phyloP scores from a whole-genome alignment of 2,113 vertebrate genomes.

The Falco punctatus region DNA sequence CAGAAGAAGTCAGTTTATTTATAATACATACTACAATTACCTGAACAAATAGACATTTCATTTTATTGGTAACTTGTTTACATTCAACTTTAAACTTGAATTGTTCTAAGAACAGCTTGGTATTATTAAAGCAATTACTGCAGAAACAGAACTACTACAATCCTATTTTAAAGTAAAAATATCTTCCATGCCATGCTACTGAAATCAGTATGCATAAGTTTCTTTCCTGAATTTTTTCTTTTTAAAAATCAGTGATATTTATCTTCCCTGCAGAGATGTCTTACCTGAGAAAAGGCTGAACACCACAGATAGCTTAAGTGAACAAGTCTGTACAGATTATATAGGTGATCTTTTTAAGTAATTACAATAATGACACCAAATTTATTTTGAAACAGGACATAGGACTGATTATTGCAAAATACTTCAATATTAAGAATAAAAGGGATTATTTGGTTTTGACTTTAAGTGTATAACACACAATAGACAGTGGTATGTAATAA shows the following conservation, averaged over 20 bases:
- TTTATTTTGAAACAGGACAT: not conserved
- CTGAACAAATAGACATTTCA: not conserved
- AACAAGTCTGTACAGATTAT: not conserved
- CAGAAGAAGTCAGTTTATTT: not conserved
- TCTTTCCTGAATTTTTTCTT: not conserved
- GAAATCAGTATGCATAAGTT: not conserved
- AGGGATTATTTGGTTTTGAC: not conserved
- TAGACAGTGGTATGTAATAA: not conserved
- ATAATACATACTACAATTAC: not conserved
- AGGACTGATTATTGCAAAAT: not conserved
- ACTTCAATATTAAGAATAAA: not conserved
- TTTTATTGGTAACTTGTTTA: not conserved
- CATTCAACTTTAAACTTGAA: not conserved
- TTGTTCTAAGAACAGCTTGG: not conserved
- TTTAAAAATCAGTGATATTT: not conserved
- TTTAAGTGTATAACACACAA: not conserved
- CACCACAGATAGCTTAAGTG: not conserved
- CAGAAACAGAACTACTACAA: not conserved
- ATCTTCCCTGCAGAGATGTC: not conserved
- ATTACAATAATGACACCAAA: not conserved
- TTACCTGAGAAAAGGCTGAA: not conserved
- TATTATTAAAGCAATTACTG: not conserved
- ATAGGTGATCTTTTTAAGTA: not conserved
- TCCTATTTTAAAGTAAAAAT: not conserved
- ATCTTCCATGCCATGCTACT: not conserved